phyloP scores from a whole-genome alignment of 2,888 invertebrate species.

The Tachina grossa region DNA sequence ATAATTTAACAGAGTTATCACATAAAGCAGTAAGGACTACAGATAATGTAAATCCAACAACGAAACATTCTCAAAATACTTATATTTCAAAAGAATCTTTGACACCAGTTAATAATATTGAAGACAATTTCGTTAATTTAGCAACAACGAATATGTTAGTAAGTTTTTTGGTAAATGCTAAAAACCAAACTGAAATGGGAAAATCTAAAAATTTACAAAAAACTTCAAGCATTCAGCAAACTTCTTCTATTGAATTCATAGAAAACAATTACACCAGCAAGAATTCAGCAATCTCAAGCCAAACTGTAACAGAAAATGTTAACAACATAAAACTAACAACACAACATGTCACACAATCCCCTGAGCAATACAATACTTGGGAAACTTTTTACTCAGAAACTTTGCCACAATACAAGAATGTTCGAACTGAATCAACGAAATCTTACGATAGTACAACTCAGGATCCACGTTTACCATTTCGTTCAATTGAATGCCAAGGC shows the following conservation, averaged over 20 bases:
- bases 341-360: not conserved
- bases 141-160: not conserved
- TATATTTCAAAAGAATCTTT: no score
- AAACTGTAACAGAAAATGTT: not conserved
- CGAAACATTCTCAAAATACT: no score
- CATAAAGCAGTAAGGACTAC: not conserved
- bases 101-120: no score
- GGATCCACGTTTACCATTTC: constrained; percentile 66
- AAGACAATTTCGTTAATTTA: no score
- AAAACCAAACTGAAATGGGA: not conserved
- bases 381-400: not conserved
- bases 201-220: not conserved
- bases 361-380: not conserved
- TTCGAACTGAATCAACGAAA: not conserved
- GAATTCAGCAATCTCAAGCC: not conserved
- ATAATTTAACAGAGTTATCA: not conserved
- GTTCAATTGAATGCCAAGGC: constrained; percentile 57
- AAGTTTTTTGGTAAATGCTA: not conserved
- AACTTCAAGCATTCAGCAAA: not conserved
- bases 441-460: constrained; percentile 27
- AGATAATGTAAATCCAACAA: no score
- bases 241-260: not conserved
- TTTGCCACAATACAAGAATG: not conserved
- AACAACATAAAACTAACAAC: not conserved
- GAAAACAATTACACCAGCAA: not conserved